Conservation (phyloP, 1,140 invertebrate species). For the Sipha flava region DNA sequence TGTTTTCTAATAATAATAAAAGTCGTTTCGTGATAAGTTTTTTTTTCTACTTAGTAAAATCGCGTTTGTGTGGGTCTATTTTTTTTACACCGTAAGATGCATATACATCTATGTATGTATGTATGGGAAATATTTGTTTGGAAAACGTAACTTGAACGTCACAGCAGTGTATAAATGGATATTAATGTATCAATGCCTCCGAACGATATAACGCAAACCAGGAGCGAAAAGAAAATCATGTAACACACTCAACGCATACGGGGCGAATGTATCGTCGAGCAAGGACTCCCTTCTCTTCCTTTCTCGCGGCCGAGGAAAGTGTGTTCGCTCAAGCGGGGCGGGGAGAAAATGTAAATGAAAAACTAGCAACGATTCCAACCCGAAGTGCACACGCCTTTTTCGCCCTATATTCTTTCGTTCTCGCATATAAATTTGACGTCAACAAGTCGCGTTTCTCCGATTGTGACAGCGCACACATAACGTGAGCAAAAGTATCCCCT, state of each 20-base stretch:
- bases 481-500: too few relatives aligned
- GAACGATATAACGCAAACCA: not conserved
- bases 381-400: not conserved
- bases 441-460: conserved; percentile 4
- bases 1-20: too few relatives aligned
- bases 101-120: too few relatives aligned
- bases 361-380: not conserved
- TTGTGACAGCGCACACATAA: not conserved
- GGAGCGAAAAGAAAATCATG: not conserved
- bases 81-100: too few relatives aligned
- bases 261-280: not conserved
- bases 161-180: too few relatives aligned
- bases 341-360: not conserved
- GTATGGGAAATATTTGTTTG: too few relatives aligned
- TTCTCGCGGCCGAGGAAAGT: not conserved
- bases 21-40: too few relatives aligned
- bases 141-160: too few relatives aligned
- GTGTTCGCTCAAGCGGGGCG: not conserved
- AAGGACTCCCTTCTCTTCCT: not conserved
- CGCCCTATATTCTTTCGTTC: too few relatives aligned
- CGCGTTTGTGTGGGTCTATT: too few relatives aligned
- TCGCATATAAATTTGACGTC: not conserved
- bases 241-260: not conserved
- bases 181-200: not conserved
- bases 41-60: too few relatives aligned